Evolutionary conservation across 2,888 invertebrate genomes (phyloP).

Genomic region (Eutolmus rufibarbis): DNA sequence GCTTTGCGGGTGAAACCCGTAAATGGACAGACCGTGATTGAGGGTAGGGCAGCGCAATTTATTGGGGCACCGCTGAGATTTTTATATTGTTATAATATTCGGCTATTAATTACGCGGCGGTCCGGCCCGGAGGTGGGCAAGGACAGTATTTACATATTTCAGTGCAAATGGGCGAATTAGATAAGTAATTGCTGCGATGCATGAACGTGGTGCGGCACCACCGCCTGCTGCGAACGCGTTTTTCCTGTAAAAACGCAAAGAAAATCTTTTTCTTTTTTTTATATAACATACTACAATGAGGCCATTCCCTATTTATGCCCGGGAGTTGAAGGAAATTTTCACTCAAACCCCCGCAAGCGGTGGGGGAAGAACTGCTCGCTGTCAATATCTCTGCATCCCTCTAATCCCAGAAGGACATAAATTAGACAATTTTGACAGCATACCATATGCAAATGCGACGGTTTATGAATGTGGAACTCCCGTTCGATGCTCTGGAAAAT

Average conservation of each 20-base stretch:
- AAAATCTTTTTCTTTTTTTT: background rate
- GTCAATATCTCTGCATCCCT: conserved; percentile 34
- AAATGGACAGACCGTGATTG: conserved; percentile 31
- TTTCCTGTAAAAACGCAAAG: background rate
- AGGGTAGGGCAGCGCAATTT: conserved; percentile 38
- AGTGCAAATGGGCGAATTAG: conserved; percentile 30
- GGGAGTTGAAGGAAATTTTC: background rate
- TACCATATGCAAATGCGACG: conserved; percentile 41
- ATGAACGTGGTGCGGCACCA: background rate
- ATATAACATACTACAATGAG: background rate
- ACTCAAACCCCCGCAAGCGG: background rate
- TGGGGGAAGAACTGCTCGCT: background rate
- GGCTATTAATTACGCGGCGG: conserved; percentile 29
- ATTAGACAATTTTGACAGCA: conserved; percentile 41
- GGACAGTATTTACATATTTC: conserved; percentile 37
- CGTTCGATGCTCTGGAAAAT: conserved; percentile 32
- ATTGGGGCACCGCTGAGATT: conserved; percentile 34
- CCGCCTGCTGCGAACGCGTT: background rate
- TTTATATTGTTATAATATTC: conserved; percentile 41
- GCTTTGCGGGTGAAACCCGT: background rate
- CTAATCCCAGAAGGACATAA: conserved; percentile 37
- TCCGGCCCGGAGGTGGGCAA: background rate
- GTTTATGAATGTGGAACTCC: conserved; percentile 26
- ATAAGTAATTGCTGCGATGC: conserved; percentile 29
- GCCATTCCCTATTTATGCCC: background rate